Conservation (phyloP, 2,797 vertebrate genomes). For the Anguilla megastoma region DNA sequence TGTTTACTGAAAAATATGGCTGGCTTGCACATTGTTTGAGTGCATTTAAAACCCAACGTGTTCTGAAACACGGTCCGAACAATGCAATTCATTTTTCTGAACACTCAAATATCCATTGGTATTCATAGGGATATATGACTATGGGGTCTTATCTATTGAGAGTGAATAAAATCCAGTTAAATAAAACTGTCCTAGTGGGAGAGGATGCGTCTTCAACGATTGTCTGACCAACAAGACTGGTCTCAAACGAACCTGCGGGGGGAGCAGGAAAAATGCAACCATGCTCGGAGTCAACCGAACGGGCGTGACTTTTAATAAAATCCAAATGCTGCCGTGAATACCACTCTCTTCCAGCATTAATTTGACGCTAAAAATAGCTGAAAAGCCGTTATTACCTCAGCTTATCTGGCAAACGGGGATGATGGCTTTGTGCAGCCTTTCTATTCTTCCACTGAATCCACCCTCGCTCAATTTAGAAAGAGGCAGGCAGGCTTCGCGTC, state of each 20-base stretch:
- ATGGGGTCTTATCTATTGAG: background rate
- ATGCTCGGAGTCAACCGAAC: conserved; percentile 58
- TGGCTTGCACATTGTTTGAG: background rate
- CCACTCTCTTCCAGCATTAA: conserved; percentile 65
- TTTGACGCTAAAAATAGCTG: conserved; percentile 73
- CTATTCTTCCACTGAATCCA: conserved; percentile 56
- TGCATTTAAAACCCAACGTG: background rate
- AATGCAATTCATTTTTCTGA: background rate
- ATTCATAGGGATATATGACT: background rate
- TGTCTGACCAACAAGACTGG: background rate
- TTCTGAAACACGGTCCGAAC: background rate
- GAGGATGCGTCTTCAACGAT: conserved; percentile 46
- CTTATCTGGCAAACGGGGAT: conserved; percentile 66
- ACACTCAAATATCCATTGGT: background rate
- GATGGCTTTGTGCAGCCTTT: conserved; percentile 35
- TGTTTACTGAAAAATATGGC: background rate
- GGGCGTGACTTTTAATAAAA: conserved; percentile 40
- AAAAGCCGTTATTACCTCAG: conserved; percentile 71
- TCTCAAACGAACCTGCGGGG: conserved; percentile 40
- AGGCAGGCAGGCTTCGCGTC: conserved; percentile 50
- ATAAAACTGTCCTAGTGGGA: conserved; percentile 49
- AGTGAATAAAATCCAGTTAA: conserved; percentile 23
- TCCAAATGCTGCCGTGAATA: conserved; percentile 67
- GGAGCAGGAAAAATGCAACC: conserved; percentile 51
- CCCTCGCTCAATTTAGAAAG: conserved; percentile 52